A percentile compares a stretch with the other conserved stretches of the same genome.
These are phyloP conservation scores for Euzophera pinguis DNA, from an alignment of 2,888 invertebrate species.

Conservation along the genomic window DNA sequence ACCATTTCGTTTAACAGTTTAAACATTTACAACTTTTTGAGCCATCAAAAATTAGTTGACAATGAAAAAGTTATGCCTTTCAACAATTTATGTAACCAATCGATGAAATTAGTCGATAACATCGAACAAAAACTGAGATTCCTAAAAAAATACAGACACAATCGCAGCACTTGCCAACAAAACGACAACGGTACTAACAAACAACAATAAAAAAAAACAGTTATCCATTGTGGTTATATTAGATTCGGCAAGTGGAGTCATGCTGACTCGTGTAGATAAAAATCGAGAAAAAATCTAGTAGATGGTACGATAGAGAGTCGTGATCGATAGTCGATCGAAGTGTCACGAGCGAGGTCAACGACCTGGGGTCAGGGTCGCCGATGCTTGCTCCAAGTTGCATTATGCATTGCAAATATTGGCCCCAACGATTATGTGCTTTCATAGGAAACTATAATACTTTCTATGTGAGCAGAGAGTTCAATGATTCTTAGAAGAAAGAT, in stretches of 20 bases:
- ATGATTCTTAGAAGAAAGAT: too few species aligned
- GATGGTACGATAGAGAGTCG: conserved; percentile 65
- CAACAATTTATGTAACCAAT: background rate
- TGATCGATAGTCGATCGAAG: conserved; percentile 78
- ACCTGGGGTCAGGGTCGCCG: conserved; percentile 74
- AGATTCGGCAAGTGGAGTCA: conserved; percentile 56
- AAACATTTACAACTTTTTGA: too few species aligned
- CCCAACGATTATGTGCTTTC: background rate
- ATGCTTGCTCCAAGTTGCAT: conserved; percentile 54
- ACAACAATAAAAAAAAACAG: conserved; percentile 64
- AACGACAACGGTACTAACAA: conserved; percentile 54
- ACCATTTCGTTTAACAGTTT: too few species aligned
- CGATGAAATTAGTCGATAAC: conserved; percentile 4
- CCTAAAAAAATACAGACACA: conserved; percentile 7
- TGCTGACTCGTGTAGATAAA: conserved; percentile 63
- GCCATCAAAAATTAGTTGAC: too few species aligned
- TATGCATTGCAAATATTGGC: conserved; percentile 61
- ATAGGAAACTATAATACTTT: background rate
- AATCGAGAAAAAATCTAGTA: conserved; percentile 60
- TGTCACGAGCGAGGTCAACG: conserved; percentile 74
- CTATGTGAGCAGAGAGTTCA: background rate
- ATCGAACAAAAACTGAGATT: background rate
- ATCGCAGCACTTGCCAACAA: conserved; percentile 52
- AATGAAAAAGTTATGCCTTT: too few species aligned
- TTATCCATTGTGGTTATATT: conserved; percentile 52